Evolutionary conservation across 2,888 invertebrate genomes (phyloP), one percentile per base, ranked within the genome.

Genomic region (Rutpela maculata): DNA sequence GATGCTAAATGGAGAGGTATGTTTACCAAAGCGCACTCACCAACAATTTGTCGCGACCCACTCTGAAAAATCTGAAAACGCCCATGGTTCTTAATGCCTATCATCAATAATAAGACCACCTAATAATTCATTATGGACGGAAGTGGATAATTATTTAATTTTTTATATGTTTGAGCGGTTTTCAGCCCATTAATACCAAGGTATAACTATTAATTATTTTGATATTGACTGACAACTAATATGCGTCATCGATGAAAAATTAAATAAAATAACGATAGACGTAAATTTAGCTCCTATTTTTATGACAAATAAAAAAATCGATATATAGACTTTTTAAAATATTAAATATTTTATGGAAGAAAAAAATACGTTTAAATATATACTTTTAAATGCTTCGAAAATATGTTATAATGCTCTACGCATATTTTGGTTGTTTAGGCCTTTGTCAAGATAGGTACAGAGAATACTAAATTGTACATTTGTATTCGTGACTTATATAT

Each of bases 101-200:
- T 50, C 50, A 50, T 50, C n/a, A 50, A 50, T 50, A 50, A 50
- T n/a, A 50, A 50, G 50, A 50, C 50, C 50, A n/a, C 50, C 50
- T 50, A 50, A 43, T 43, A 43, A 50, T 50, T 5, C 15, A 50
- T 50, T 50, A 1, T 4, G 6, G 50, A n/a, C 50, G 50, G 50
- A 50, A 50, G n/a, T 5, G 7, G 31, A 35, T 35, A 17, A 50
- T 50, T 50, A 50, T 50, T 50, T 50, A n/a, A 50, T 50, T 50
- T 50, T n/a, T 50, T 50, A n/a, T n/a, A 50, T 50, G n/a, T 15
- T 6, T 12, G 15, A 50, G 50, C n/a, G n/a, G 50, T 50, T n/a
- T n/a, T n/a, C n/a, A 7, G 12, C 5, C n/a, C 50, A 50, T 50
- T 50, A 50, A 50, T 50, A 50, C 15, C 6, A 5, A 6, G 1